Evolutionary conservation across 2,888 invertebrate species (phyloP).

Genomic region (Acrobeloides nanus): DNA sequence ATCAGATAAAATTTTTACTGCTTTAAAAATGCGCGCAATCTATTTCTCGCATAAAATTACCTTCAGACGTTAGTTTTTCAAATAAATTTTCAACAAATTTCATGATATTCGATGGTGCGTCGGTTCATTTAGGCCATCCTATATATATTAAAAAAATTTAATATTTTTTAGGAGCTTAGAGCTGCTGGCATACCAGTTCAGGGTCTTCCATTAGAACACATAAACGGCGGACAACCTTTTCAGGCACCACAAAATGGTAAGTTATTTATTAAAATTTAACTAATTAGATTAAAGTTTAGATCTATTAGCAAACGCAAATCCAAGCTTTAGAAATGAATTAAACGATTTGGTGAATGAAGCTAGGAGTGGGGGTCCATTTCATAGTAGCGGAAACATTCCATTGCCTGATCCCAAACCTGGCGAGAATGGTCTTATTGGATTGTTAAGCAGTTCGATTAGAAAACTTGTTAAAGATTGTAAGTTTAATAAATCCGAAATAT

Average conservation of each 20-base stretch:
- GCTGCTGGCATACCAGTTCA: slow-evolving; percentile 50
- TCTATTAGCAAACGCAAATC: slow-evolving; percentile 46
- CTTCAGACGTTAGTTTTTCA: no score
- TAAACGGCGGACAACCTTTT: slow-evolving; percentile 36
- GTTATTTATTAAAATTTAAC: background rate
- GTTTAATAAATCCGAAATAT: slow-evolving; percentile 7
- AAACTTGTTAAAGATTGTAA: slow-evolving; percentile 52
- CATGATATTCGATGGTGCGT: no score
- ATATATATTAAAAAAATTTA: no score
- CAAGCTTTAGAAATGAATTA: slow-evolving; percentile 46
- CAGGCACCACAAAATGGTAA: slow-evolving; percentile 10
- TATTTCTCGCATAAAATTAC: no score
- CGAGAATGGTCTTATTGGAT: slow-evolving; percentile 52
- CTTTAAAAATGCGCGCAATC: no score
- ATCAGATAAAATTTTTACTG: no score
- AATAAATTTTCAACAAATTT: no score
- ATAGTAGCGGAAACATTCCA: slow-evolving; percentile 27
- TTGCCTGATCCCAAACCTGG: slow-evolving; percentile 51
- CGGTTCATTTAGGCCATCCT: no score
- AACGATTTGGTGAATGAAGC: slow-evolving; percentile 37
- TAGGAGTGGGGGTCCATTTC: slow-evolving; percentile 37
- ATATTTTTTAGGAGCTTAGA: slow-evolving; percentile 37
- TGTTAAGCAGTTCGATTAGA: slow-evolving; percentile 48
- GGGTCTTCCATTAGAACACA: slow-evolving; percentile 42
- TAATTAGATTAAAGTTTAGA: slow-evolving; percentile 7